A percentile compares a stretch with the other conserved stretches of the same genome.
phyloP scores from a whole-genome alignment of 2,888 invertebrate species.

The Synergus umbraculus region DNA sequence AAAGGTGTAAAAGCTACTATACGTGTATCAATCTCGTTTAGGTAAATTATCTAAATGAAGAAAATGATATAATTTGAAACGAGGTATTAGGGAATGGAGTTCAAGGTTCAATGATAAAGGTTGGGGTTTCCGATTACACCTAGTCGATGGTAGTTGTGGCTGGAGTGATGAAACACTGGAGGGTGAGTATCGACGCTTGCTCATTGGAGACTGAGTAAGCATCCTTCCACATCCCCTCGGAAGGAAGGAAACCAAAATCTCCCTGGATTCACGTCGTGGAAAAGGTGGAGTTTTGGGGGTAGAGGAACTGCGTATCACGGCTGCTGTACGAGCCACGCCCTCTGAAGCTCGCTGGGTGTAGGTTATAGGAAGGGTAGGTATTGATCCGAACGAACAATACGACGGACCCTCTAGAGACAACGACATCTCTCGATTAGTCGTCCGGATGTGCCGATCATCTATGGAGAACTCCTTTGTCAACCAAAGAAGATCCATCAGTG shows the following conservation, averaged over 20 bases:
- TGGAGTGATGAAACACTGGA: background rate
- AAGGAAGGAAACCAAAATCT: conserved; percentile 59
- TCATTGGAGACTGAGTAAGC: conserved; percentile 38
- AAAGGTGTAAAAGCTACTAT: background rate
- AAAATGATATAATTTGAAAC: background rate
- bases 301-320: conserved; percentile 70
- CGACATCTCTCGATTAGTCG: conserved; percentile 69
- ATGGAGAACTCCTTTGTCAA: background rate
- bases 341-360: conserved; percentile 72
- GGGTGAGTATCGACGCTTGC: conserved; percentile 11
- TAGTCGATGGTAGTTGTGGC: conserved; percentile 26
- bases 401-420: conserved; percentile 73
- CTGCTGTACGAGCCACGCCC: conserved; percentile 76
- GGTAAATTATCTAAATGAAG: background rate
- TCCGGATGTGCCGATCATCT: conserved; percentile 39
- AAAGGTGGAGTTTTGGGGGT: conserved; percentile 63
- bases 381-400: conserved; percentile 76
- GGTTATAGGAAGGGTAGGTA: conserved; percentile 74
- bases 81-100: background rate
- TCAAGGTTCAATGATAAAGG: background rate
- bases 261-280: conserved; percentile 56
- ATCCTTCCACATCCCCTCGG: conserved; percentile 47
- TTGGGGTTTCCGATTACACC: conserved; percentile 43
- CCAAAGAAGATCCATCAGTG: background rate
- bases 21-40: background rate